Base-by-base conservation (phyloP, 2,888 invertebrate species). In the Coecobrya sp. region DNA sequence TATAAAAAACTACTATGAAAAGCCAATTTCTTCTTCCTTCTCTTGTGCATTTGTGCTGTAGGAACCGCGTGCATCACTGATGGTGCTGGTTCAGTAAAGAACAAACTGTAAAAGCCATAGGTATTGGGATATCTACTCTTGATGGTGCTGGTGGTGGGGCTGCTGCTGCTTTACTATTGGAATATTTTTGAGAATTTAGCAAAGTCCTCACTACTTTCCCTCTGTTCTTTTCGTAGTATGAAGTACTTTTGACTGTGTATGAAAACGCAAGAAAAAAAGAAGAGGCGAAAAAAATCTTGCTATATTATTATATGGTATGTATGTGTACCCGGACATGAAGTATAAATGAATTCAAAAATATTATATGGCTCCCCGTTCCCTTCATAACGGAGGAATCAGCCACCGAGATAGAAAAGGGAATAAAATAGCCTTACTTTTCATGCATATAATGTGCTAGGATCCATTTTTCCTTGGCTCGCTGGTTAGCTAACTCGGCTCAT, bases 401-500 rank as follows among this genome's bases (percentile, higher is more conserved):
- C 8, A 82, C 36, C 36, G 82, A 79, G 42, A 76, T 59, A 87
- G 73, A 59, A 87, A 87, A 87, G 59, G 76, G 87, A 87, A 87
- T 87, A 76, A 36, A 76, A 88, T 88, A 65, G 79, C 27, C 81
- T 79, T 88, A 88, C 88, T 81, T 88, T 68, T 88, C 88, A 88
- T 88, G 88, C 88, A 88, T 88, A 88, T 88, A 88, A 88, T 88
- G 88, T 81, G 79, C 81, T 59, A 88, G 68, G 62, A 88, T 88
- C 81, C 81, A 88, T 88, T 88, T 81, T 88, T 88, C 88, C 88
- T 88, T 88, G 88, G 88, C 88, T 88, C 81, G 88, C 88, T 88
- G 81, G 68, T 65, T 88, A 86, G 59, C 86, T 52, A 49, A 62
- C 59, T 25, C 87, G 59, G 11, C 79, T 62, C 88, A 49, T 82